Evolutionary conservation across 2,113 vertebrate species (phyloP).

Genomic region (Tragulus kanchil): DNA sequence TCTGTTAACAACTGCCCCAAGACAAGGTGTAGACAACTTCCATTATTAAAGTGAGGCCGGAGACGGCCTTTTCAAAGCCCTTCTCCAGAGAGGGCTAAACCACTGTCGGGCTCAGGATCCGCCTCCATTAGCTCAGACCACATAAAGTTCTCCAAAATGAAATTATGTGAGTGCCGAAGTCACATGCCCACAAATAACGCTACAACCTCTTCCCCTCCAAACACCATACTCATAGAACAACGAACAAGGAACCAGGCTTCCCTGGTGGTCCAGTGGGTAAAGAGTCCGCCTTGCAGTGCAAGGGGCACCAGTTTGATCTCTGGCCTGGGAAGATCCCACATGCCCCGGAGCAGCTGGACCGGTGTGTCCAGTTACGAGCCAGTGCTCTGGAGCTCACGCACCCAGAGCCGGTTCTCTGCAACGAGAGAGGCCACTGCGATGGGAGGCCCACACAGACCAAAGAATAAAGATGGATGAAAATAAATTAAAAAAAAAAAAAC

Average conservation of each 20-base stretch:
- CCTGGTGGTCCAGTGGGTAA: too few relatives aligned
- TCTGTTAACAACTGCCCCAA: neutral
- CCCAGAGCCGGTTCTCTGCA: too few relatives aligned
- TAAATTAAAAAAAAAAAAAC: too few relatives aligned
- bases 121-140: neutral
- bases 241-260: neutral
- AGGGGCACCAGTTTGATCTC: too few relatives aligned
- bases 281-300: too few relatives aligned
- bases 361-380: too few relatives aligned
- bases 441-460: too few relatives aligned
- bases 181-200: neutral
- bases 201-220: neutral
- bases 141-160: neutral
- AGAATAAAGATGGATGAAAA: too few relatives aligned
- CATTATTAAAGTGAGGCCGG: neutral
- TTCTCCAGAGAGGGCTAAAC: neutral
- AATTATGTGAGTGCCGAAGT: neutral
- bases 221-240: neutral
- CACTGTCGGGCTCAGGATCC: neutral
- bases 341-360: too few relatives aligned
- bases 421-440: too few relatives aligned
- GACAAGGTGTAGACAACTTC: neutral
- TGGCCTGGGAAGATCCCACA: too few relatives aligned
- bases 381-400: too few relatives aligned
- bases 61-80: neutral